phyloP scores from a whole-genome alignment of 1,140 invertebrate species.

The Scaptomyza pallida region DNA sequence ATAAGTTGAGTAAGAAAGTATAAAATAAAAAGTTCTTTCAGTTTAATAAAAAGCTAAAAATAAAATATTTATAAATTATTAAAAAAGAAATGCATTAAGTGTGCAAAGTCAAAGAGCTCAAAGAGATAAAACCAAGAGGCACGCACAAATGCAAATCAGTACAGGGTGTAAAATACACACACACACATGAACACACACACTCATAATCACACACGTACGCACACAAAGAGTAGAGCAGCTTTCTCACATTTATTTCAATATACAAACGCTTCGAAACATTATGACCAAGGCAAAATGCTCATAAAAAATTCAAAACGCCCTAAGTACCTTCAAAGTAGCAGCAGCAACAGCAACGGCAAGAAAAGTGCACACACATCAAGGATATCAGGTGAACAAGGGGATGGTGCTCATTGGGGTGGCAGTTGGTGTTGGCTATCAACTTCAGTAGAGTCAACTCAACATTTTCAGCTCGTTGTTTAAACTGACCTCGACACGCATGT shows the following conservation, averaged over 20 bases:
- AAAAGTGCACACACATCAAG: slow-evolving; percentile 64
- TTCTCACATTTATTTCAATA: slow-evolving; percentile 71
- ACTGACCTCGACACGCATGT: slow-evolving; percentile 70
- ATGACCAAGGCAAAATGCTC: slow-evolving; percentile 58
- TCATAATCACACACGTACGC: slow-evolving; percentile 17
- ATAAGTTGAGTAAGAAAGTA: too few species aligned
- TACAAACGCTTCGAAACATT: slow-evolving; percentile 59
- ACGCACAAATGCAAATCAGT: background rate
- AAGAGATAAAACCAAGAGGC: background rate
- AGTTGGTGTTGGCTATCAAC: slow-evolving; percentile 5
- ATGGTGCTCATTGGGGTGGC: background rate
- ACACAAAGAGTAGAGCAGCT: slow-evolving; percentile 45
- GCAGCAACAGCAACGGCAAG: slow-evolving; percentile 17
- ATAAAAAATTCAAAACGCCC: slow-evolving; percentile 79
- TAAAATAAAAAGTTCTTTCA: too few species aligned
- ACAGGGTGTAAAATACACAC: background rate
- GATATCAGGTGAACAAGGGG: slow-evolving; percentile 5
- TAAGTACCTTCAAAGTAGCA: slow-evolving; percentile 77
- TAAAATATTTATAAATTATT: background rate
- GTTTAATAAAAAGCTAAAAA: background rate
- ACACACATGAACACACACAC: slow-evolving; percentile 8
- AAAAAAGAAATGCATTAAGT: too few species aligned
- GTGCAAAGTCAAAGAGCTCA: background rate
- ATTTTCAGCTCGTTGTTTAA: slow-evolving; percentile 45
- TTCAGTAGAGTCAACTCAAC: slow-evolving; percentile 15